A percentile compares a stretch with the other conserved stretches of the same genome.
phyloP scores from a whole-genome alignment of 2,797 vertebrate genomes.

The Microctenopoma steveboyesi region DNA sequence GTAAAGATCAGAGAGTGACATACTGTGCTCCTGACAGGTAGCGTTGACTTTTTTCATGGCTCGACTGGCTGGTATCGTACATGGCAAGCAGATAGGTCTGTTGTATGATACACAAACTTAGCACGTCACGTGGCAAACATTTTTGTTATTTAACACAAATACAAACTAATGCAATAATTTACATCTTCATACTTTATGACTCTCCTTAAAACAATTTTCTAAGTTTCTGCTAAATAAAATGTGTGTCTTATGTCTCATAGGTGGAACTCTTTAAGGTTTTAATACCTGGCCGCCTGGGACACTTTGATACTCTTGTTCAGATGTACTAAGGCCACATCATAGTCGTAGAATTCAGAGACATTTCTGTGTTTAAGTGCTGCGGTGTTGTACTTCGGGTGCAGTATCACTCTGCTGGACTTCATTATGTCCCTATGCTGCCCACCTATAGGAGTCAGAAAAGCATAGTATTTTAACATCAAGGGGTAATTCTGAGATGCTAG shows the following conservation, averaged over 20 bases:
- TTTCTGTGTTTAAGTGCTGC: conserved; percentile 66
- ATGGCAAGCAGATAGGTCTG: conserved; percentile 88
- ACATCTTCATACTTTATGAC: too few relatives aligned
- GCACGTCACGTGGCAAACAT: background rate
- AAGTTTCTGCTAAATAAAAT: background rate
- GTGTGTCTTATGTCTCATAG: background rate
- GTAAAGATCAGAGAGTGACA: conserved; percentile 44
- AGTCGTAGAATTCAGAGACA: conserved; percentile 88
- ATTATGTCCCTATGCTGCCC: background rate
- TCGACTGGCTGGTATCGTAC: conserved; percentile 82
- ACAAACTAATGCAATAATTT: background rate
- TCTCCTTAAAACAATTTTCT: background rate
- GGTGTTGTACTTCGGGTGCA: conserved; percentile 79
- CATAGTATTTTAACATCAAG: background rate
- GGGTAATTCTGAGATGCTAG: background rate
- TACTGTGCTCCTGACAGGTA: conserved; percentile 85
- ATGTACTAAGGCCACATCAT: conserved; percentile 85
- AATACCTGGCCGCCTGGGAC: conserved; percentile 77
- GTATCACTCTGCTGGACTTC: conserved; percentile 37
- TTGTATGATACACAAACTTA: background rate
- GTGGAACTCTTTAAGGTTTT: background rate
- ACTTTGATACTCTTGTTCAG: conserved; percentile 66
- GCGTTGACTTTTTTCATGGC: conserved; percentile 81
- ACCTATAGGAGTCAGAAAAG: conserved; percentile 43
- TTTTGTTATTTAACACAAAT: background rate